phyloP scores from a whole-genome alignment of 2,888 invertebrate species.

The Tiphia femorata region DNA sequence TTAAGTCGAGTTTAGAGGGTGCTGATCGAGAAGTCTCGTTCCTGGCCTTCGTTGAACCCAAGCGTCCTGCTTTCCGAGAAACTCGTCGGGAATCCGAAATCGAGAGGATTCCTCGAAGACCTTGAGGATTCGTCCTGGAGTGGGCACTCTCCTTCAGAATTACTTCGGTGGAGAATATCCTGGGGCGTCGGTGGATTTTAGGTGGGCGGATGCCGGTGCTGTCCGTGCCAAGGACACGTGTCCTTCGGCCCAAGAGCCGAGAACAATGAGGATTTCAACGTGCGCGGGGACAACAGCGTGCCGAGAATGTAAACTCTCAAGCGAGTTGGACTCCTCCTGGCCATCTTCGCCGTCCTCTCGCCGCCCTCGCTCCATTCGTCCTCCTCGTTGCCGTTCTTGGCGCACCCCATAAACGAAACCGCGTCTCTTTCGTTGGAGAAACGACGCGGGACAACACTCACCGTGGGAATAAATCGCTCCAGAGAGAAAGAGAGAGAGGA shows the following conservation, averaged over 20 bases:
- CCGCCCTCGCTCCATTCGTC: too few species aligned
- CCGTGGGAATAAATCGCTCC: not conserved
- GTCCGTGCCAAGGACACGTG: conserved; percentile 47
- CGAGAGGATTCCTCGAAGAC: not conserved
- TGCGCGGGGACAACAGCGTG: conserved; percentile 37
- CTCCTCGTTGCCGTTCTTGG: not conserved
- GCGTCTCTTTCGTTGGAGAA: not conserved
- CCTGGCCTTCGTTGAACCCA: too few species aligned
- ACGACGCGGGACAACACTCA: not conserved
- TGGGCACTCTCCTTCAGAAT: not conserved
- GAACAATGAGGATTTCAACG: conserved; percentile 48
- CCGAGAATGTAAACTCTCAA: conserved; percentile 42
- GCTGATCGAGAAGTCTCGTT: too few species aligned
- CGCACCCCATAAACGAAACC: conserved; percentile 5
- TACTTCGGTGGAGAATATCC: not conserved
- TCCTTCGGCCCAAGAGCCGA: conserved; percentile 32
- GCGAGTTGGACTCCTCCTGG: conserved; percentile 1
- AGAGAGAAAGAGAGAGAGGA: conserved; percentile 13
- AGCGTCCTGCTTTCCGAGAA: too few species aligned
- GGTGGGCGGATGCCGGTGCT: conserved; percentile 48
- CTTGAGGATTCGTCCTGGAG: too few species aligned
- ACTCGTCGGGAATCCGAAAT: too few species aligned
- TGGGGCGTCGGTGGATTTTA: conserved; percentile 16
- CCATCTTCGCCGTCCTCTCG: conserved; percentile 1
- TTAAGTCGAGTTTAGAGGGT: too few species aligned